Conservation (phyloP, 1,140 invertebrate species). For the Eueides isabella region DNA sequence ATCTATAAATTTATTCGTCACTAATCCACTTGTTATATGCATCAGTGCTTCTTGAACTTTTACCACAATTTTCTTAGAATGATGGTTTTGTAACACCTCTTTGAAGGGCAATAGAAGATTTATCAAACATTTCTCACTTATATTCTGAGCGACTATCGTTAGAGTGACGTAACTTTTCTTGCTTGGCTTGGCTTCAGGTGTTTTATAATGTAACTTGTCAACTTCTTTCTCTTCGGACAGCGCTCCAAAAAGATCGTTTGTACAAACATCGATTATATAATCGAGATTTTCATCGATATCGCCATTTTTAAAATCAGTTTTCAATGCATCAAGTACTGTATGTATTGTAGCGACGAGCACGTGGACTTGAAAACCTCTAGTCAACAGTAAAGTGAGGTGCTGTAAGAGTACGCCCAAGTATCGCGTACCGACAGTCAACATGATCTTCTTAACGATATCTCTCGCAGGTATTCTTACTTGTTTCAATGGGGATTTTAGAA, state of each 20-base stretch:
- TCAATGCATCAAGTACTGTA: conserved; percentile 89
- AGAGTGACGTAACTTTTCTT: conserved; percentile 95
- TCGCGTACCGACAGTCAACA: conserved; percentile 91
- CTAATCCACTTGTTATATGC: conserved; percentile 90
- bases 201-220: conserved; percentile 90
- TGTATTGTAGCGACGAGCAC: conserved; percentile 95
- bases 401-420: conserved; percentile 91
- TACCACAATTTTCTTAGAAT: conserved; percentile 90
- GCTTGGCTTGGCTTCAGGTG: conserved; percentile 89
- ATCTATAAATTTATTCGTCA: conserved; percentile 90
- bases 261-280: conserved; percentile 92
- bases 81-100: conserved; percentile 88
- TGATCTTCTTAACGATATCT: conserved; percentile 94
- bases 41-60: conserved; percentile 92
- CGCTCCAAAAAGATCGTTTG: conserved; percentile 94
- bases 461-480: conserved; percentile 93
- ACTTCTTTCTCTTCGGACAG: conserved; percentile 96
- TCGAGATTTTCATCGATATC: conserved; percentile 91
- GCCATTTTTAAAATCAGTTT: conserved; percentile 84
- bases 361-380: conserved; percentile 96
- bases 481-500: conserved; percentile 94
- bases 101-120: conserved; percentile 92
- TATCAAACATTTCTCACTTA: conserved; percentile 89
- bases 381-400: conserved; percentile 92
- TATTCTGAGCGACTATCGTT: conserved; percentile 90